phyloP scores from a whole-genome alignment of 2,888 invertebrate genomes.

The Clusia tigrina region DNA sequence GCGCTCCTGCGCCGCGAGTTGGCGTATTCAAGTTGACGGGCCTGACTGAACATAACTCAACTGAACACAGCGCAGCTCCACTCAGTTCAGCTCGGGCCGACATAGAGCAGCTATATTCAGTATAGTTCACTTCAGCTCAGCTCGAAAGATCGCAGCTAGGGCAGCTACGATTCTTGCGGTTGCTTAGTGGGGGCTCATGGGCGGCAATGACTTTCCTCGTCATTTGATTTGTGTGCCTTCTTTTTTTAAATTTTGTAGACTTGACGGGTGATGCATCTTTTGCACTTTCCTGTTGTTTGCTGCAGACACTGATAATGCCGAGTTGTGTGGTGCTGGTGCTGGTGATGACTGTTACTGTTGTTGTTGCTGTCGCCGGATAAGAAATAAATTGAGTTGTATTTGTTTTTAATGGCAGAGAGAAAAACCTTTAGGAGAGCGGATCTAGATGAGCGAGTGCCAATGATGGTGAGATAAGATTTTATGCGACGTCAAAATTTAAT shows the following conservation, averaged over 20 bases:
- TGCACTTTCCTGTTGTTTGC: background rate
- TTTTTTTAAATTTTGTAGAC: slow-evolving; percentile 9
- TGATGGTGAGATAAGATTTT: too few relatives aligned
- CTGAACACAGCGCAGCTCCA: background rate
- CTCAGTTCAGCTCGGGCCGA: background rate
- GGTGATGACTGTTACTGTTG: slow-evolving; percentile 4
- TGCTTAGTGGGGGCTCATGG: slow-evolving; percentile 20
- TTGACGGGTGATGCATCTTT: background rate
- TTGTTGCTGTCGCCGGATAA: background rate
- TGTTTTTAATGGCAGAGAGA: background rate
- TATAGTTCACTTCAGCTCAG: background rate
- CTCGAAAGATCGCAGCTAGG: background rate
- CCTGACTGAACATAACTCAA: background rate
- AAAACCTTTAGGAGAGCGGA: background rate
- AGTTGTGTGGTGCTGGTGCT: too few relatives aligned
- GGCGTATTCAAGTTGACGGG: background rate
- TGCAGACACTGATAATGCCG: background rate
- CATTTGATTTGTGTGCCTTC: slow-evolving; percentile 24
- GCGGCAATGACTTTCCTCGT: slow-evolving; percentile 30
- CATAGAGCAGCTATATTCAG: background rate
- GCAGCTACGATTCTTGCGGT: background rate
- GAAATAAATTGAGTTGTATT: slow-evolving; percentile 23
- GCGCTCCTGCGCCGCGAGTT: background rate
- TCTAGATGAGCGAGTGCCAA: too few relatives aligned
- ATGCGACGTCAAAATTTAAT: too few relatives aligned